These are phyloP conservation scores for Enteromius trimaculatus DNA, from an alignment of 2,797 vertebrate genomes.

Conservation along the genomic window DNA sequence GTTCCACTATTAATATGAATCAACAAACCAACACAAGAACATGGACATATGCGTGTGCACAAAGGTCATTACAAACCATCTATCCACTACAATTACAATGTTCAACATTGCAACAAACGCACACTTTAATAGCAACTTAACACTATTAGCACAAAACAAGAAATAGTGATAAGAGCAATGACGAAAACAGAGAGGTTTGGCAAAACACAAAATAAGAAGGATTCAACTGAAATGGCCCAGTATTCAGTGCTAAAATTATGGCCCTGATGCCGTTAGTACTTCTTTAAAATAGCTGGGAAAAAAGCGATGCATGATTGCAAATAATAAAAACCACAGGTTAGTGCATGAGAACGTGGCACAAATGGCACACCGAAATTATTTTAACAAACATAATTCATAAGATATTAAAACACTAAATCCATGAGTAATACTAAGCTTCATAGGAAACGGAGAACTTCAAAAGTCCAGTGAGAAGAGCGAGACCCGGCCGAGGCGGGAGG, in stretches of 20 bases:
- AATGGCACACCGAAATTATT: slow-evolving; percentile 45
- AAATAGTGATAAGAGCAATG: slow-evolving; percentile 53
- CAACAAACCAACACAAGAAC: slow-evolving; percentile 10
- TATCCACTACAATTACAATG: slow-evolving; percentile 4
- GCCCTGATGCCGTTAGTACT: slow-evolving; percentile 10
- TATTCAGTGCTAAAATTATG: not conserved
- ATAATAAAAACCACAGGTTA: not conserved
- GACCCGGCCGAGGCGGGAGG: not conserved
- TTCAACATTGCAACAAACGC: not conserved
- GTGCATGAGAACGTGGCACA: not conserved
- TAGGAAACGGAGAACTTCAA: slow-evolving; percentile 18
- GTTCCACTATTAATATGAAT: slow-evolving; percentile 17
- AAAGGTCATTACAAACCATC: slow-evolving; percentile 41
- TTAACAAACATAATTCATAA: slow-evolving; percentile 16
- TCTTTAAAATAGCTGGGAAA: not conserved
- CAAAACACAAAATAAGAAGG: slow-evolving; percentile 55
- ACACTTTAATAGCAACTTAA: slow-evolving; percentile 61
- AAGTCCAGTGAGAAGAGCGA: slow-evolving; percentile 42
- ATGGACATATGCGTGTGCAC: not conserved
- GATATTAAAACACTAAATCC: slow-evolving; percentile 42
- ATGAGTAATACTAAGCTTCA: slow-evolving; percentile 40
- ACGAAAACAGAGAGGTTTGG: slow-evolving; percentile 42
- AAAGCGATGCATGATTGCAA: slow-evolving; percentile 6
- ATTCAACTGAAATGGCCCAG: slow-evolving; percentile 1
- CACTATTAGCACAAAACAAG: slow-evolving; percentile 67